Evolutionary conservation across 2,113 vertebrate genomes (phyloP), one percentile per base, ranked within the genome.

Genomic region (Gallinago undulata): DNA sequence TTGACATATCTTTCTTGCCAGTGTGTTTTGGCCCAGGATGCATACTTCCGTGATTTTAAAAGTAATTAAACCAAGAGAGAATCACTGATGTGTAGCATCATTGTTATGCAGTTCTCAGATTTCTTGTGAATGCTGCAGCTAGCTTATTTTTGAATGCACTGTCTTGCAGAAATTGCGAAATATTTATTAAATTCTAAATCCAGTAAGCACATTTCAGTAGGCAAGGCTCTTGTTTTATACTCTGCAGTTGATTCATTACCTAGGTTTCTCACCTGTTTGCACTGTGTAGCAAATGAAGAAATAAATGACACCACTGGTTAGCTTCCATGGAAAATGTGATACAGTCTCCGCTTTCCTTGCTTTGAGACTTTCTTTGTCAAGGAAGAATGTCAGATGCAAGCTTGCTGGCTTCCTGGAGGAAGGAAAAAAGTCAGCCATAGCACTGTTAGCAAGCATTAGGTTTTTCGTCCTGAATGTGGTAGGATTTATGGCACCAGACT

Each of bases 61-160:
- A 75, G 56, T 45, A 37, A 45, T 18, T 67, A 41, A 93, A 41
- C 30, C 2, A 45, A 57, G 77, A 47, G 30, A 80, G 64, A 48
- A 31, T 55, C 21, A 6, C 22, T 78, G 56, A 50, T 0, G 0
- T 31, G 3, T 25, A 27, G 18, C 43, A 57, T 60, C 1, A 0
- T 12, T 45, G 9, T 39, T 8, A 23, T 35, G 23, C 23, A 39
- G 10, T 91, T 81, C 63, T 63, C 43, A 27, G 27, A 37, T 73
- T 67, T 56, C 66, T 84, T 50, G 22, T 68, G 72, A 79, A 31
- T 60, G 25, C n/a, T 91, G 33, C 39, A 75, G 33, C 18, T 72
- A 11, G 33, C 18, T 3, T 72, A n/a, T 64, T 53, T 94, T 75
- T 73, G 19, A 74, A 77, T 45, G 35, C 4, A 10, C 8, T 67